These are phyloP conservation scores for Pelusios castaneus DNA, from an alignment of 2,113 vertebrate species.

Conservation along the genomic window DNA sequence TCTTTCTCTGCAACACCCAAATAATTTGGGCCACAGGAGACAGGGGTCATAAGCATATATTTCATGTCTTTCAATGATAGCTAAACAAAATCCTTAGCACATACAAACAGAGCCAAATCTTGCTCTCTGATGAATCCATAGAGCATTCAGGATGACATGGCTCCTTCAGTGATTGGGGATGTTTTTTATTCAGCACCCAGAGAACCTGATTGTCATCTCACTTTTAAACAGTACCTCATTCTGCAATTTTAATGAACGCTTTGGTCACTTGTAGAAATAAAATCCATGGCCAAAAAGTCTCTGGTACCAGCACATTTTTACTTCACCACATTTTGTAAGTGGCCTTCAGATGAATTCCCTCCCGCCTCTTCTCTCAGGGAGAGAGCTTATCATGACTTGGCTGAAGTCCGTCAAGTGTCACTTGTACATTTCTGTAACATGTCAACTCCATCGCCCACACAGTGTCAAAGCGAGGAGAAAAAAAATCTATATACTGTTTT, in stretches of 20 bases:
- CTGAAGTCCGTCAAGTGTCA: neutral
- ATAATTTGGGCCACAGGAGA: neutral
- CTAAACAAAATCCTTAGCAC: neutral
- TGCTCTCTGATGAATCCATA: neutral
- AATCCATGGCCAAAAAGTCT: neutral
- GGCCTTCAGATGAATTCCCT: neutral
- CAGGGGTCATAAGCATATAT: neutral
- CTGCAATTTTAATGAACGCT: neutral
- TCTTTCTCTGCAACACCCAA: neutral
- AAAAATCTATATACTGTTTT: slow-evolving; percentile 38
- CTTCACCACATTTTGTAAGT: neutral
- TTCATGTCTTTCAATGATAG: neutral
- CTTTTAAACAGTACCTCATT: neutral
- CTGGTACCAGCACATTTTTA: neutral
- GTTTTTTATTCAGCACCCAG: neutral
- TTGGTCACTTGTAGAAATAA: neutral
- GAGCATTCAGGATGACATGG: fast-evolving
- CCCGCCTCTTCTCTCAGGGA: neutral
- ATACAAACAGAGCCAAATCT: neutral
- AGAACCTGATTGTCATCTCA: neutral
- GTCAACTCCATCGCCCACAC: slow-evolving; percentile 30
- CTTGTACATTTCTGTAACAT: neutral
- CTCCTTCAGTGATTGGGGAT: neutral
- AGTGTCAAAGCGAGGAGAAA: slow-evolving; percentile 25
- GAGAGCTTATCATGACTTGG: neutral